Conservation (phyloP, 2,888 invertebrate genomes). For the Aspidapion aeneum region DNA sequence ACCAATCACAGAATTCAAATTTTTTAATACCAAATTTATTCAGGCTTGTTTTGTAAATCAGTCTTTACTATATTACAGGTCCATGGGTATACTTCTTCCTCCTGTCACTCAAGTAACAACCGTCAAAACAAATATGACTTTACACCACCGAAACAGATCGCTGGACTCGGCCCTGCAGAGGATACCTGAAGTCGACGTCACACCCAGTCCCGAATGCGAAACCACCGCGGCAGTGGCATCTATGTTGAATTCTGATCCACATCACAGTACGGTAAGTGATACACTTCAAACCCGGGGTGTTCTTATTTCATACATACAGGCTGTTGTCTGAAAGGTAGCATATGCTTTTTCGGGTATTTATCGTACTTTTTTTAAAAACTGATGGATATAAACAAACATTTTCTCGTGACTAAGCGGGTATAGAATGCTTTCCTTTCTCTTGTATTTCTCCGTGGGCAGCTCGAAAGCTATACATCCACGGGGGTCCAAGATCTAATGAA, state of each 20-base stretch:
- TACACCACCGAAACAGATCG: constrained; percentile 84
- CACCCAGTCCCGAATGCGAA: constrained; percentile 61
- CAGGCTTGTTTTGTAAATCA: no score
- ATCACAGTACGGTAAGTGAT: not conserved
- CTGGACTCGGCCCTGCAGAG: constrained; percentile 85
- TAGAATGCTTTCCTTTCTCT: no score
- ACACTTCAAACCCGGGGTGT: no score
- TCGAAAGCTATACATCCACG: no score
- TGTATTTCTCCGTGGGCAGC: no score
- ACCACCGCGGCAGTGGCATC: constrained; percentile 49
- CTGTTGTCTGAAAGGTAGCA: no score
- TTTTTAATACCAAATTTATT: no score
- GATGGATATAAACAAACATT: no score
- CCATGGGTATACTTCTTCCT: constrained; percentile 62
- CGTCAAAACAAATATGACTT: constrained; percentile 38
- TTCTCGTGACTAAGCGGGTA: no score
- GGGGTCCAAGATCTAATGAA: no score
- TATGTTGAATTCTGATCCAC: constrained; percentile 9
- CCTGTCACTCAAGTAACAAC: constrained; percentile 56
- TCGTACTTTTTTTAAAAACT: not conserved
- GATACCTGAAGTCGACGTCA: constrained; percentile 81
- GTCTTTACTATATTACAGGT: constrained; percentile 54
- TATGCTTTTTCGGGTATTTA: not conserved
- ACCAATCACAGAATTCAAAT: not conserved
- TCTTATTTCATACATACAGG: no score